Base-by-base conservation (phyloP, 2,113 vertebrate species). In the Pseudopipra pipra region DNA sequence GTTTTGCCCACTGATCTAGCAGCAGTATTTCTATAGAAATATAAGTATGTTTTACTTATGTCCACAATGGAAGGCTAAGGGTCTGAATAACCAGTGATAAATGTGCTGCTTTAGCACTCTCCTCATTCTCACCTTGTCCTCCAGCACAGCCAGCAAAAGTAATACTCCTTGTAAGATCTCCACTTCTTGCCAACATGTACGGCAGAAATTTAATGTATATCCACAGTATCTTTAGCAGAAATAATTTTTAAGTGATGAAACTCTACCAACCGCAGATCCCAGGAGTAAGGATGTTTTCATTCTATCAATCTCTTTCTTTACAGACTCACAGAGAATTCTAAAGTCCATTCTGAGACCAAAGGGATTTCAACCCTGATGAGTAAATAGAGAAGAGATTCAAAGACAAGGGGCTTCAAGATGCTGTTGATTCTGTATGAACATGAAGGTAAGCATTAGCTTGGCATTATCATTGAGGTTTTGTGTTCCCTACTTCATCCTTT, bases 301-400 rank as follows among this genome's bases (percentile, higher is more conserved):
- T 74, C 24, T 44, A 5, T 28, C 14, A 33, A 6, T 27, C 2
- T 46, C 22, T 61, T 8, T 65, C 23, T 47, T 46, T 56, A 33
- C 49, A 74, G 39, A 20, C 8, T 47, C 2, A 0, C 19, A 25
- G 56, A 55, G 47, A 55, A 28, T 49, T n/a, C n/a, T 49, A 11
- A 75, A 47, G 31, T 55, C 17, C 43, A 14, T 44, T 47, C 35
- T 56, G 61, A 81, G 61, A 56, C 14, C 22, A 58, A 88, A 78
- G 27, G 33, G 12, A 30, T 30, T 0, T 0, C 0, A 0, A 12
- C 0, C 2, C 25, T 84, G 23, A 43, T 75, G n/a, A 30, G 12
- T 37, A 52, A 79, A 56, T 19, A 91, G 13, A 56, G 33, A 54
- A 58, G 31, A 47, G 4, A 1, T 65, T 85, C 41, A 75, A 63